These are phyloP conservation scores for Hyperoplus immaculatus DNA, from an alignment of 2,797 vertebrate genomes.

Conservation along the genomic window DNA sequence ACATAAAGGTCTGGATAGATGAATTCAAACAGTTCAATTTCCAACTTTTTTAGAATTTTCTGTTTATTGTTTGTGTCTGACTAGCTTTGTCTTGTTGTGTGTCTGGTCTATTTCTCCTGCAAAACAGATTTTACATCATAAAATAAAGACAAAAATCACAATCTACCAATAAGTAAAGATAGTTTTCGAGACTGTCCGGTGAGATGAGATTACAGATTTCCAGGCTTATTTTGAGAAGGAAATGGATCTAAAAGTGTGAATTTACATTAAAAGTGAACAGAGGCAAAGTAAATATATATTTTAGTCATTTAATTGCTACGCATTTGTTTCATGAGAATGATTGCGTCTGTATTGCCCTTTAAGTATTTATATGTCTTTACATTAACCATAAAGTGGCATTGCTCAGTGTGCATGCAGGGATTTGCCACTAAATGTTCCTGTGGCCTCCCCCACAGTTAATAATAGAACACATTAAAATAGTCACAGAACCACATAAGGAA, in stretches of 20 bases:
- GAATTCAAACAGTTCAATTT: neutral
- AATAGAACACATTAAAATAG: slow-evolving; percentile 59
- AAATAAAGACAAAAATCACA: neutral
- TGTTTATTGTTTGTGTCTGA: slow-evolving; percentile 5
- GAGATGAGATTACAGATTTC: slow-evolving; percentile 8
- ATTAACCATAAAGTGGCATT: slow-evolving; percentile 9
- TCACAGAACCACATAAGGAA: slow-evolving; percentile 37
- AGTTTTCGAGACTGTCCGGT: neutral
- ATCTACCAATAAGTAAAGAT: neutral
- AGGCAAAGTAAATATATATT: neutral
- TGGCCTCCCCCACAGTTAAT: slow-evolving; percentile 55
- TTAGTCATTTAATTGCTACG: neutral
- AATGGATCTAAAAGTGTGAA: neutral
- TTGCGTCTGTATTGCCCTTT: neutral
- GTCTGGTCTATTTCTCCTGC: neutral
- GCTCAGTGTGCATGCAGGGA: slow-evolving; percentile 19
- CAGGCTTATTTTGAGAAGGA: neutral
- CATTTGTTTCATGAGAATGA: neutral
- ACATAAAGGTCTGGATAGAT: neutral
- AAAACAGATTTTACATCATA: neutral
- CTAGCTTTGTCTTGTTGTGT: neutral
- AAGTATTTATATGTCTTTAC: neutral
- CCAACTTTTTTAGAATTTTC: neutral
- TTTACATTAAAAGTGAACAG: slow-evolving; percentile 3
- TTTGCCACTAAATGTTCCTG: slow-evolving; percentile 41